A percentile compares a stretch with the other conserved stretches of the same genome.
Conservation (phyloP, 2,113 vertebrate genomes). For the Noturus placidus region DNA sequence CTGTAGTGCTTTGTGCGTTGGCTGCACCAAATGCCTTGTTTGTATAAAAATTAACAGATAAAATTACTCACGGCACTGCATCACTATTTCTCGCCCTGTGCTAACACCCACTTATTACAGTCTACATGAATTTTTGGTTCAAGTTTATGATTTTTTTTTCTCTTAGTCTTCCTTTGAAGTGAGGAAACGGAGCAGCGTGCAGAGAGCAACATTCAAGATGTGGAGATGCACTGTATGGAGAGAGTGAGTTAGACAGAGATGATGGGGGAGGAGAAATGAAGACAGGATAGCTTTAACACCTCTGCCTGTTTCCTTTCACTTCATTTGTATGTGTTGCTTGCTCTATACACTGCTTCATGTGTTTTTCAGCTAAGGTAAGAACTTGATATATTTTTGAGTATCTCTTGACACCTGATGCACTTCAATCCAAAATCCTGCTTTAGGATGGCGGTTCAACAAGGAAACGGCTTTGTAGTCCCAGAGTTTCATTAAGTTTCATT, state of each 20-base stretch:
- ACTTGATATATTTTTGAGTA: neutral
- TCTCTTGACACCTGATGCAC: neutral
- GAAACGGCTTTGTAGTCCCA: neutral
- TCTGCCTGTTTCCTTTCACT: slow-evolving; percentile 69
- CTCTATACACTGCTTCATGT: slow-evolving; percentile 15
- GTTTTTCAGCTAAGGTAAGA: slow-evolving; percentile 47
- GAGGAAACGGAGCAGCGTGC: slow-evolving; percentile 73
- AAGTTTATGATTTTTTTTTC: slow-evolving; percentile 48
- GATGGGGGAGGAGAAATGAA: slow-evolving; percentile 51
- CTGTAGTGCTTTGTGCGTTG: neutral
- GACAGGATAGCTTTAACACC: slow-evolving; percentile 50
- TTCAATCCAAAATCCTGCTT: neutral
- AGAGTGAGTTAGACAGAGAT: slow-evolving; percentile 47
- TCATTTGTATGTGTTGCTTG: slow-evolving; percentile 55
- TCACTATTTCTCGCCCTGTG: slow-evolving; percentile 12
- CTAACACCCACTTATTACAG: slow-evolving; percentile 40
- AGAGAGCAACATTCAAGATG: slow-evolving; percentile 43
- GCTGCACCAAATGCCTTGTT: neutral
- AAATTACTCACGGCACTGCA: slow-evolving; percentile 17
- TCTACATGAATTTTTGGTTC: slow-evolving; percentile 25
- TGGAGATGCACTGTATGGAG: slow-evolving; percentile 61
- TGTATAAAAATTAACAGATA: slow-evolving; percentile 17
- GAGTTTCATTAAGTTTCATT: neutral
- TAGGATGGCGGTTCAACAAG: neutral
- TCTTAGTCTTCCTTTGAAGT: slow-evolving; percentile 67